These are phyloP conservation scores for Chionoecetes opilio DNA, from an alignment of 1,140 invertebrate species.

Conservation along the genomic window DNA sequence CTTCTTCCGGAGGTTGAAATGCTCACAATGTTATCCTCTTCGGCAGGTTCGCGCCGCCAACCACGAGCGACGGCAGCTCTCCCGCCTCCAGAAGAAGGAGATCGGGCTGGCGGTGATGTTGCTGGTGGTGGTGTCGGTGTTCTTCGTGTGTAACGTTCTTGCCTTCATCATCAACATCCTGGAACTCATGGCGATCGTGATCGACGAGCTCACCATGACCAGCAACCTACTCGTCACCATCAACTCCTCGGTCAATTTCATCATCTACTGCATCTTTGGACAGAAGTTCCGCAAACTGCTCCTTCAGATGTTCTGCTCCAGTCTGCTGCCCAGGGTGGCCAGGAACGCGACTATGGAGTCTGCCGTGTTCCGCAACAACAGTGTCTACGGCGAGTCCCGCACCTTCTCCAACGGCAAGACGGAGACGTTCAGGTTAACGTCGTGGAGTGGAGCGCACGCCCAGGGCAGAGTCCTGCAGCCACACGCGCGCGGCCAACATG, in stretches of 20 bases:
- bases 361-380: constrained; percentile 61
- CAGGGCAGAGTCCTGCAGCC: neutral
- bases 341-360: constrained; percentile 55
- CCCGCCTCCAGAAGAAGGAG: constrained; percentile 89
- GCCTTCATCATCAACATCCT: constrained; percentile 85
- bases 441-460: constrained; percentile 54
- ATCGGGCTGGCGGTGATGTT: constrained; percentile 89
- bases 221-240: constrained; percentile 97
- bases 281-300: constrained; percentile 97
- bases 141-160: constrained; percentile 86
- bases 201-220: constrained; percentile 82
- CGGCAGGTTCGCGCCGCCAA: constrained; percentile 90
- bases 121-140: constrained; percentile 86
- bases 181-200: constrained; percentile 82
- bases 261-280: constrained; percentile 98
- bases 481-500: constrained; percentile 15
- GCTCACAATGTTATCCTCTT: neutral
- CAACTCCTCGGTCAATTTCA: constrained; percentile 98
- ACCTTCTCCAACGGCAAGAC: constrained; percentile 58
- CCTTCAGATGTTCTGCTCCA: constrained; percentile 92
- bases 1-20: neutral
- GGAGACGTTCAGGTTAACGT: constrained; percentile 54
- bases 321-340: constrained; percentile 15
- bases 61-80: constrained; percentile 90
- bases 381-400: constrained; percentile 74